These are phyloP conservation scores for Hypotaenidia okinawae DNA, from an alignment of 2,797 vertebrate genomes.

Conservation along the genomic window DNA sequence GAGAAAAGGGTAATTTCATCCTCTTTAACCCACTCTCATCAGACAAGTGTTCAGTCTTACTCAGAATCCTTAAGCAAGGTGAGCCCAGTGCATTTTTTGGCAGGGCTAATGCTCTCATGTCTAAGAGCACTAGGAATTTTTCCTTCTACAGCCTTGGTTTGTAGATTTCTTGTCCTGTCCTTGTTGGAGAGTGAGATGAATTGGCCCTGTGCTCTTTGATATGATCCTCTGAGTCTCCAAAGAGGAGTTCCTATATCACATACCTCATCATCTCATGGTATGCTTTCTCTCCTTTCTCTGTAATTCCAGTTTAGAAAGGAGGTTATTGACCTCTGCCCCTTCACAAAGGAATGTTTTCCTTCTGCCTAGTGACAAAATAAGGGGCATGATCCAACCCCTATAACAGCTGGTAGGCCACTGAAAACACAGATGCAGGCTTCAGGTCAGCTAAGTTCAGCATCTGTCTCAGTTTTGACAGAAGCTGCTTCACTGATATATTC, in stretches of 20 bases:
- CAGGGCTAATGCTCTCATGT: not conserved
- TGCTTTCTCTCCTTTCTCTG: not conserved
- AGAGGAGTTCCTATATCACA: not conserved
- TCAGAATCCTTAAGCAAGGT: not conserved
- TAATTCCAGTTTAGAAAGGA: not conserved
- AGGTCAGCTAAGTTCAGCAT: conserved; percentile 19
- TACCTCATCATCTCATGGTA: not conserved
- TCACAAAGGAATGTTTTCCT: not conserved
- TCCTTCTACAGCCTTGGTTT: not conserved
- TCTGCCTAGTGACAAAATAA: not conserved
- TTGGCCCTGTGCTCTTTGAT: not conserved
- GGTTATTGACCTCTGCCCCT: not conserved
- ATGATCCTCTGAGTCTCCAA: not conserved
- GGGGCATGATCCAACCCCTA: not conserved
- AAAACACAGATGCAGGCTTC: not conserved
- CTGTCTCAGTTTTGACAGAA: not conserved
- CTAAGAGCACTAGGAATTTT: not conserved
- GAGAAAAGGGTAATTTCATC: not conserved
- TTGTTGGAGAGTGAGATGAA: not conserved
- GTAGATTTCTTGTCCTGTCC: not conserved
- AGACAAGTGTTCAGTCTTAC: not conserved
- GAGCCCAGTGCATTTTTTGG: not conserved
- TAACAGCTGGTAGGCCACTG: not conserved
- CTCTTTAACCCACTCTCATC: not conserved
- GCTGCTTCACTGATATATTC: not conserved